These are phyloP conservation scores for Myotis daubentonii DNA, from an alignment of 2,797 vertebrate species.

Conservation along the genomic window DNA sequence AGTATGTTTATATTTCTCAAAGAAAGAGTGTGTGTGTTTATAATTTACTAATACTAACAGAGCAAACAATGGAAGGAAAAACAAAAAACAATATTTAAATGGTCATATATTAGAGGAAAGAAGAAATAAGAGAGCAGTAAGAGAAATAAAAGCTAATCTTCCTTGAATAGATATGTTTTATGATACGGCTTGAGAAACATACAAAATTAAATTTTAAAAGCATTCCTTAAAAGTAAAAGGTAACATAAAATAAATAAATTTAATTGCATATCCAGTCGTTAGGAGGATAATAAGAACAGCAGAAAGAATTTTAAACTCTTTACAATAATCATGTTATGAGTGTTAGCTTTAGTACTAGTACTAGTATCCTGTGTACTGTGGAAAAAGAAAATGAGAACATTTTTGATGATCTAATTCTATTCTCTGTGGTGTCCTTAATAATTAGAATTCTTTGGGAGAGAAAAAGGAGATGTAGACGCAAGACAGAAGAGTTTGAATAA, in stretches of 20 bases:
- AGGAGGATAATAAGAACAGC: background rate
- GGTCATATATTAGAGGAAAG: background rate
- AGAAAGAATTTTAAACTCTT: background rate
- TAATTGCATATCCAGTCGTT: background rate
- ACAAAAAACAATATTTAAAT: background rate
- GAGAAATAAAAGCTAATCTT: background rate
- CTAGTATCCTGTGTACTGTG: background rate
- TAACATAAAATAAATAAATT: conserved; percentile 8
- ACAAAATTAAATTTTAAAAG: conserved; percentile 10
- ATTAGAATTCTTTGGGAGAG: background rate
- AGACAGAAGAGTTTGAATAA: background rate
- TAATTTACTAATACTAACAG: background rate
- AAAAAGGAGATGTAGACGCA: background rate
- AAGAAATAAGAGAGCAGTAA: background rate
- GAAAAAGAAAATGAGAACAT: background rate
- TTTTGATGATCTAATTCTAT: background rate
- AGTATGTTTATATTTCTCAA: background rate
- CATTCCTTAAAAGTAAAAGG: background rate
- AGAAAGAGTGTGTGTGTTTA: background rate
- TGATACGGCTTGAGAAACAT: background rate
- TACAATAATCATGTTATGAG: background rate
- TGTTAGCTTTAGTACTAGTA: background rate
- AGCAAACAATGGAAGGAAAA: background rate
- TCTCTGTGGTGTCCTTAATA: background rate
- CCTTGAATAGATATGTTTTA: background rate